Evolutionary conservation across 2,888 invertebrate species (phyloP), one percentile per base, ranked within the genome.

Genomic region (Nudaria mundana): DNA sequence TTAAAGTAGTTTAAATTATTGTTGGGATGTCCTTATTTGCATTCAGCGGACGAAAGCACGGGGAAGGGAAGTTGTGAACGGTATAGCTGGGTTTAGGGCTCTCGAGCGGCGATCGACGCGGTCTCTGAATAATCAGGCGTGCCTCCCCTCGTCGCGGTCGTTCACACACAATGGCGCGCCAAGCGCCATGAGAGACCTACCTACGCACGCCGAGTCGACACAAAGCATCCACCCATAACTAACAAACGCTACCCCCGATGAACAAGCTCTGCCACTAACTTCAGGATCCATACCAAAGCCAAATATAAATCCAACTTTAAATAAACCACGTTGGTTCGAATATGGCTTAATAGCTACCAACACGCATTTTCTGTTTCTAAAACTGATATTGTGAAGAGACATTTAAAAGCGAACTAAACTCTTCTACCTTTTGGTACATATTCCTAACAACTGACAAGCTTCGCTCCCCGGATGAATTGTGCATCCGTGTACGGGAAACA

Each of bases 121-220:
- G 75, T 66, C 77, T 74, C 74, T 70, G 81, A 71, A 85, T 86
- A 87, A 87, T 86, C 86, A 80, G 71, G 75, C 77, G 66, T 61
- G 76, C 76, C 74, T 77, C 85, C 85, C 86, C 80, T 80, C 75
- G 74, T 52, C 71, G 75, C 82, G 85, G 83, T 85, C 84, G 87
- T 87, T 86, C 85, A 85, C 86, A 86, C 84, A 85, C 80, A 81
- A 81, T 79, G 80, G 77, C 76, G 74, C 71, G 74, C 65, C 71
- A 71, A 77, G 67, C 71, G 68, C 71, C 72, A 71, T 64, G 66
- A 73, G 78, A 72, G 75, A 74, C 76, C 80, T 81, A 76, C 82
- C 86, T 81, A 85, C 86, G 80, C 81, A 80, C 75, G 64, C 71
- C 72, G 66, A 73, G 63, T 71, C 72, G 57, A 69, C 76, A 81